phyloP scores from a whole-genome alignment of 2,888 invertebrate genomes.

The Apamea crenata region DNA sequence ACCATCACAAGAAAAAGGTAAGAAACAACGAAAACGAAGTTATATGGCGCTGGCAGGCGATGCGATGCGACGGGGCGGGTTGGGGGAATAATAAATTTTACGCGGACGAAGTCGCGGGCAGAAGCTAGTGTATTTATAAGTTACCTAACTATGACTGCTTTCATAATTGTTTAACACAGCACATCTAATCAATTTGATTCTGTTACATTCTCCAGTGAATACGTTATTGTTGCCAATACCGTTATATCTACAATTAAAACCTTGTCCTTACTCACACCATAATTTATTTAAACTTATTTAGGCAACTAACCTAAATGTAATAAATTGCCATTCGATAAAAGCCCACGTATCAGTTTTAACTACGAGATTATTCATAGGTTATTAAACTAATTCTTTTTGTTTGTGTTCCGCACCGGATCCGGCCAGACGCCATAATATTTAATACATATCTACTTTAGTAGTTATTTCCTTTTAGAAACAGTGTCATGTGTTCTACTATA shows the following conservation, averaged over 20 bases:
- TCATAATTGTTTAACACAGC: neutral
- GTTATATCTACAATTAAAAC: neutral
- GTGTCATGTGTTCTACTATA: neutral
- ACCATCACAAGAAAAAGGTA: neutral
- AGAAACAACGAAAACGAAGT: neutral
- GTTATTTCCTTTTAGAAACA: neutral
- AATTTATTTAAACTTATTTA: constrained; percentile 10
- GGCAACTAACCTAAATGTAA: constrained; percentile 2
- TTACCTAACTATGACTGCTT: neutral
- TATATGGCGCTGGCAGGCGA: too few species aligned
- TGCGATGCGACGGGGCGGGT: too few species aligned
- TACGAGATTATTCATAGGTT: neutral
- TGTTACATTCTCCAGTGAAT: constrained; percentile 5
- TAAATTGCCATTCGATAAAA: constrained; percentile 27
- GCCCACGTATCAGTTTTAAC: neutral
- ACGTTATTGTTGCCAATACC: neutral
- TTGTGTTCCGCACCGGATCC: neutral
- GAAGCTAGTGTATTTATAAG: neutral
- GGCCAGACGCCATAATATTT: neutral
- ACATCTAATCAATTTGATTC: neutral
- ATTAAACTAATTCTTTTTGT: neutral
- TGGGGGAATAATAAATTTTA: too few species aligned
- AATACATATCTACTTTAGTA: neutral
- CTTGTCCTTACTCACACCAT: neutral
- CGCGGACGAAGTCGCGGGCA: too few species aligned